Percentiles rank a stretch among this genome's conserved stretches.
Evolutionary conservation across 2,888 invertebrate genomes (phyloP).

Genomic region (Mythimna lalbum): DNA sequence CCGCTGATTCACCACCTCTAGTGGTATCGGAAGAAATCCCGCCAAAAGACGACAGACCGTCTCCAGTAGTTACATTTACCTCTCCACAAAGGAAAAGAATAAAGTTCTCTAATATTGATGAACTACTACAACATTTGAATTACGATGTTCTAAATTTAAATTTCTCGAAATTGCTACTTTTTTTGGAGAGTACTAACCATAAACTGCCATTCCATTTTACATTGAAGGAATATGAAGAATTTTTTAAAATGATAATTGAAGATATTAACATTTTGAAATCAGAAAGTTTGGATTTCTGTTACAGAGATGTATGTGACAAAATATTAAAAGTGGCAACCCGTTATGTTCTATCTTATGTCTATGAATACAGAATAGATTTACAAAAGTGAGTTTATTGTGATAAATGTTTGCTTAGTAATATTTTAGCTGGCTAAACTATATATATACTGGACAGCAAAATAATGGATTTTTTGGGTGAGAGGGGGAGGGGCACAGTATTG

Average conservation of each 20-base stretch:
- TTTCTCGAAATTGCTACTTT: conserved; percentile 19
- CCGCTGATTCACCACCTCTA: background rate
- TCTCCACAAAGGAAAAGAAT: conserved; percentile 19
- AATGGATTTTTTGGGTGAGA: no score
- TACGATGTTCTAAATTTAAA: background rate
- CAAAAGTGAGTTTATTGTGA: conserved; percentile 20
- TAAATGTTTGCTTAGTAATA: no score
- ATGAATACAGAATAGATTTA: conserved; percentile 18
- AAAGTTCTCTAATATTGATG: conserved; percentile 10
- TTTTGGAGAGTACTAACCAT: conserved; percentile 54
- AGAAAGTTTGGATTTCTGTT: conserved; percentile 37
- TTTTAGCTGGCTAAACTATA: no score
- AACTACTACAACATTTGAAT: conserved; percentile 24
- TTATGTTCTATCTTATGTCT: conserved; percentile 56
- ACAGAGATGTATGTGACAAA: conserved; percentile 45
- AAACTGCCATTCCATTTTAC: conserved; percentile 62
- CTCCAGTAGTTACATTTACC: background rate
- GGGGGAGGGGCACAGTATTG: no score
- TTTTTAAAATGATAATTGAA: conserved; percentile 62
- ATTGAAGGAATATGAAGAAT: conserved; percentile 54
- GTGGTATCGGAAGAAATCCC: background rate
- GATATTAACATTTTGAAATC: conserved; percentile 58
- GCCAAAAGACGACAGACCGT: background rate
- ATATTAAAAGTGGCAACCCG: conserved; percentile 58
- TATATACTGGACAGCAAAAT: no score